Conservation (phyloP, 2,113 vertebrate genomes). For the Seriola rivoliana region DNA sequence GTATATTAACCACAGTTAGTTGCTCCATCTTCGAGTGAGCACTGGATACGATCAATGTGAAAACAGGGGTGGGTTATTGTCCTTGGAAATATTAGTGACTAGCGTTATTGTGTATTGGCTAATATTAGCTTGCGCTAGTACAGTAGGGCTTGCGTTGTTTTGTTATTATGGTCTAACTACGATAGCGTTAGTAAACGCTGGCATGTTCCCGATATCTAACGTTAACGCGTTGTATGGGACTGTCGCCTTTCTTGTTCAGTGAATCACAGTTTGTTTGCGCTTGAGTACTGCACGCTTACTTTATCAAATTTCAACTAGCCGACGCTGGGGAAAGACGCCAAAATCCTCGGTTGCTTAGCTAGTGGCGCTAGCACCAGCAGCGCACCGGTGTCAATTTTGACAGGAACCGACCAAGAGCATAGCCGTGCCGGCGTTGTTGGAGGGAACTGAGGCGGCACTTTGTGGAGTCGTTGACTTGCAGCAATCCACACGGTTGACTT, state of each 20-base stretch:
- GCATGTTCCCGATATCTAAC: neutral
- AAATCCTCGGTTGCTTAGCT: constrained; percentile 64
- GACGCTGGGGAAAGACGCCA: constrained; percentile 51
- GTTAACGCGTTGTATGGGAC: neutral
- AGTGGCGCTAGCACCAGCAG: constrained; percentile 68
- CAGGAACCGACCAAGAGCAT: constrained; percentile 76
- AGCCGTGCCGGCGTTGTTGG: constrained; percentile 56
- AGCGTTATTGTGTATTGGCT: constrained; percentile 55
- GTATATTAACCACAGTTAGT: neutral
- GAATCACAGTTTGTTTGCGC: neutral
- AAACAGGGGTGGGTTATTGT: neutral
- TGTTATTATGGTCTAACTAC: constrained; percentile 70
- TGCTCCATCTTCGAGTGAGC: neutral
- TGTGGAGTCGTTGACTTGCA: neutral
- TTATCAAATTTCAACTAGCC: constrained; percentile 36
- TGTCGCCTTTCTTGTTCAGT: neutral
- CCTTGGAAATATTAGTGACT: neutral
- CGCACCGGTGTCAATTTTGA: constrained; percentile 84
- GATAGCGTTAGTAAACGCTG: constrained; percentile 11
- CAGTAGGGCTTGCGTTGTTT: constrained; percentile 78
- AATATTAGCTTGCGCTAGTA: constrained; percentile 74
- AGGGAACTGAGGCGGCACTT: constrained; percentile 41
- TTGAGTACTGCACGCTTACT: neutral
- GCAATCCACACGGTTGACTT: neutral
- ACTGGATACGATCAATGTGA: neutral